Conservation (phyloP, 2,888 invertebrate genomes). For the Drosophila pseudotalamancana region DNA sequence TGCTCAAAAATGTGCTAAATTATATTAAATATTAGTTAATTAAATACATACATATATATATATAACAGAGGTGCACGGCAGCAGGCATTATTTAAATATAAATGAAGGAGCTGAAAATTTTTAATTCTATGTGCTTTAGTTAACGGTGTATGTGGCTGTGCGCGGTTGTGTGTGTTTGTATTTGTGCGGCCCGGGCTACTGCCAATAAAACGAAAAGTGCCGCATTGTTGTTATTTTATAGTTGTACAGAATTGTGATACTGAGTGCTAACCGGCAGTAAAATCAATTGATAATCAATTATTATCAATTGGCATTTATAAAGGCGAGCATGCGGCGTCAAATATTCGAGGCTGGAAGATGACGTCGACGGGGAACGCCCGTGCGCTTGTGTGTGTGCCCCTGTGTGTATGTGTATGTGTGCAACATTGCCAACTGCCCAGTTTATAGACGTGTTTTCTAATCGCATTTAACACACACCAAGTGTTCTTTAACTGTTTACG, state of each 20-base stretch:
- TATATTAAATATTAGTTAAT: constrained; percentile 13
- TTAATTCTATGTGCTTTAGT: neutral
- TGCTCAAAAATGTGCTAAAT: constrained; percentile 15
- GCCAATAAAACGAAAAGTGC: constrained; percentile 25
- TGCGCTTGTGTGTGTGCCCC: constrained; percentile 4
- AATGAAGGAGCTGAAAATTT: constrained; percentile 2
- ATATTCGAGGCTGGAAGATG: constrained; percentile 7
- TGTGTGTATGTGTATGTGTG: neutral
- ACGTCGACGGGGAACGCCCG: constrained; percentile 38
- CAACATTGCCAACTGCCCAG: neutral
- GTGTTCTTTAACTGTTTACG: constrained; percentile 39
- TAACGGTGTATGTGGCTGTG: neutral
- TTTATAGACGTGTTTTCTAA: constrained; percentile 1
- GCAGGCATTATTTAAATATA: constrained; percentile 7
- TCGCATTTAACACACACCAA: constrained; percentile 1
- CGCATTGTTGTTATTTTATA: constrained; percentile 22
- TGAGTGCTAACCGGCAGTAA: neutral
- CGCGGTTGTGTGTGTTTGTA: neutral
- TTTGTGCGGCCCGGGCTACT: constrained; percentile 15
- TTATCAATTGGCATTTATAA: constrained; percentile 15
- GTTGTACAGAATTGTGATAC: neutral
- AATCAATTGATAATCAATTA: constrained; percentile 24
- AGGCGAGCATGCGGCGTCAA: constrained; percentile 1
- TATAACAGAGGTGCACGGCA: too few species aligned
- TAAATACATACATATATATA: neutral